A percentile compares a stretch with the other conserved stretches of the same genome.
Conservation (phyloP, 2,888 invertebrate species). For the Tipula helvola region DNA sequence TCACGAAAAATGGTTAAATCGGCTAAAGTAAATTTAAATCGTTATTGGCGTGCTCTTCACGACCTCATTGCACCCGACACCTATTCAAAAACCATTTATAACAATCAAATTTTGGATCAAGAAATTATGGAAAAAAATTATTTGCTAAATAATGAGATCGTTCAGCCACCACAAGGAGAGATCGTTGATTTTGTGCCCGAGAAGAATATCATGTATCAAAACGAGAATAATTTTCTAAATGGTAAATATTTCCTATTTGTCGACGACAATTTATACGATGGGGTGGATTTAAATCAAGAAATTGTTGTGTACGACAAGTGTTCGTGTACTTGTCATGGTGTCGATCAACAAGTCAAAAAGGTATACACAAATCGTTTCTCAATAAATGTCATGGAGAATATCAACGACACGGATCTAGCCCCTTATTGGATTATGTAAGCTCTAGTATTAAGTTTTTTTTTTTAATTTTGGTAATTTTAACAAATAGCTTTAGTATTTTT, state of each 20-base stretch:
- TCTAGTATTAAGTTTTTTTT: not conserved
- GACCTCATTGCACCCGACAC: conserved; percentile 8
- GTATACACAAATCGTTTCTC: not conserved
- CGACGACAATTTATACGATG: conserved; percentile 16
- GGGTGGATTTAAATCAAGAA: conserved; percentile 14
- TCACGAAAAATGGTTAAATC: conserved; percentile 15
- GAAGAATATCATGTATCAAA: conserved; percentile 7
- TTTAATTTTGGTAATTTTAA: not conserved
- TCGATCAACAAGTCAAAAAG: not conserved
- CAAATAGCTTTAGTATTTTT: not conserved
- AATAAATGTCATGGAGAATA: not conserved
- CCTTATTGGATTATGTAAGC: not conserved
- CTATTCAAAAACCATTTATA: not conserved
- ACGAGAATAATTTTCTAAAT: not conserved
- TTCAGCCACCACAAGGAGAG: not conserved
- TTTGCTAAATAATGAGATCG: not conserved
- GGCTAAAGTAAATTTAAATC: conserved; percentile 16
- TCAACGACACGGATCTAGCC: not conserved
- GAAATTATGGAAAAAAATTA: not conserved
- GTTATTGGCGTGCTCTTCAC: conserved; percentile 17
- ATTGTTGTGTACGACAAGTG: not conserved
- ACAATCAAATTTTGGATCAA: not conserved
- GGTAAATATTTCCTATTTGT: conserved; percentile 14
- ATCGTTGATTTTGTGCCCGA: not conserved
- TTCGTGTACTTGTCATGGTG: not conserved